Evolutionary conservation across 2,888 invertebrate species (phyloP).

Genomic region (Tetragonula carbonaria): DNA sequence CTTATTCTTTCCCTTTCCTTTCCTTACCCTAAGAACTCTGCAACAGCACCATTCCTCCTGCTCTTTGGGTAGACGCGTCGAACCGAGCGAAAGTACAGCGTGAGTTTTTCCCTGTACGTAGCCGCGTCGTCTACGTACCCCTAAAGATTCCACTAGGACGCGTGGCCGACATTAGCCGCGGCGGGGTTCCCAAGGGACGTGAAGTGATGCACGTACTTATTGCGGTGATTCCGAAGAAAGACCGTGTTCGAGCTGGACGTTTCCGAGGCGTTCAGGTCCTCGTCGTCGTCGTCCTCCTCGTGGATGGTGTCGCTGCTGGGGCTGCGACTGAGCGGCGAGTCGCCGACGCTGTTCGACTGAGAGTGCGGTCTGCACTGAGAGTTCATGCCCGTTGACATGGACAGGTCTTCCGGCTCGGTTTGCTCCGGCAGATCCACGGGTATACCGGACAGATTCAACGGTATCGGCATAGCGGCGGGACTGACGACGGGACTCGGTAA

Average conservation of each 20-base stretch:
- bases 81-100: constrained; percentile 34
- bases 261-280: constrained; percentile 85
- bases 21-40: background rate
- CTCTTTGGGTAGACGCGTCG: constrained; percentile 18
- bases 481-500: constrained; percentile 77
- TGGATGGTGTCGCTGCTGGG: constrained; percentile 84
- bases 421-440: constrained; percentile 89
- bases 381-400: constrained; percentile 87
- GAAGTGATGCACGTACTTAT: constrained; percentile 61
- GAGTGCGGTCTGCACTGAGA: constrained; percentile 73
- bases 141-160: constrained; percentile 74
- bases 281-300: constrained; percentile 83
- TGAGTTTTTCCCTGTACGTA: constrained; percentile 35
- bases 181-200: constrained; percentile 53
- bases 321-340: constrained; percentile 84
- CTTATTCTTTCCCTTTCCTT: background rate
- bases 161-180: constrained; percentile 60
- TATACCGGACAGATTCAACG: constrained; percentile 85
- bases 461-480: constrained; percentile 81
- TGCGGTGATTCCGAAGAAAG: constrained; percentile 81
- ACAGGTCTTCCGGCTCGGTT: constrained; percentile 96
- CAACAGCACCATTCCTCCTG: background rate
- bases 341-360: constrained; percentile 84
- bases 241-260: constrained; percentile 82
- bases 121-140: constrained; percentile 71